These are phyloP conservation scores for Clupea harengus DNA, from an alignment of 2,113 vertebrate species.

Conservation along the genomic window DNA sequence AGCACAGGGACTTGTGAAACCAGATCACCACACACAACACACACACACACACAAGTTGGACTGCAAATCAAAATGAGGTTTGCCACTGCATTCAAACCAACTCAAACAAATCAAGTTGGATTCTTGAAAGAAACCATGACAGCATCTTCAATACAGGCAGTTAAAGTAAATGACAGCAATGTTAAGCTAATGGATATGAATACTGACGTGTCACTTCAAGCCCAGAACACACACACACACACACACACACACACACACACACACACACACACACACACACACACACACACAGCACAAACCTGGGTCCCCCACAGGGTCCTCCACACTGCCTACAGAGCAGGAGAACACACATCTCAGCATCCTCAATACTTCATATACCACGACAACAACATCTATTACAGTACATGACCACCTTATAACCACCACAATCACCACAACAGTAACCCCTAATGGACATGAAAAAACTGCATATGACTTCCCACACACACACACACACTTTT, in stretches of 20 bases:
- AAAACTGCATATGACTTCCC: not conserved
- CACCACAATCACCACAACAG: not conserved
- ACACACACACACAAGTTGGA: not conserved
- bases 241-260: not conserved
- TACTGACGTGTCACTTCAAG: not conserved
- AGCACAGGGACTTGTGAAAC: not conserved
- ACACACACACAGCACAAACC: constrained; percentile 66
- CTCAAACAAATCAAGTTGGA: not conserved
- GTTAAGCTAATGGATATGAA: not conserved
- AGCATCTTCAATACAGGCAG: not conserved
- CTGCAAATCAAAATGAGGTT: not conserved
- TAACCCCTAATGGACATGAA: constrained; percentile 37
- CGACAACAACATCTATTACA: not conserved
- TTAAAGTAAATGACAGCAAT: not conserved
- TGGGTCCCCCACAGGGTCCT: constrained; percentile 62
- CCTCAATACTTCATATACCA: not conserved
- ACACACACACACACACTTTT: not conserved
- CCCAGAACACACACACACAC: not conserved
- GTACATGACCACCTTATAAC: not conserved
- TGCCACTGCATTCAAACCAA: not conserved
- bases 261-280: too few relatives aligned
- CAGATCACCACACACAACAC: too few relatives aligned
- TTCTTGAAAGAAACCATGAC: not conserved
- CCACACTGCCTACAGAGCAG: constrained; percentile 63
- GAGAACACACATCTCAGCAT: constrained; percentile 31